Evolutionary conservation across 2,888 invertebrate species (phyloP), one percentile per base, ranked within the genome.

Genomic region (Eutolmus rufibarbis): DNA sequence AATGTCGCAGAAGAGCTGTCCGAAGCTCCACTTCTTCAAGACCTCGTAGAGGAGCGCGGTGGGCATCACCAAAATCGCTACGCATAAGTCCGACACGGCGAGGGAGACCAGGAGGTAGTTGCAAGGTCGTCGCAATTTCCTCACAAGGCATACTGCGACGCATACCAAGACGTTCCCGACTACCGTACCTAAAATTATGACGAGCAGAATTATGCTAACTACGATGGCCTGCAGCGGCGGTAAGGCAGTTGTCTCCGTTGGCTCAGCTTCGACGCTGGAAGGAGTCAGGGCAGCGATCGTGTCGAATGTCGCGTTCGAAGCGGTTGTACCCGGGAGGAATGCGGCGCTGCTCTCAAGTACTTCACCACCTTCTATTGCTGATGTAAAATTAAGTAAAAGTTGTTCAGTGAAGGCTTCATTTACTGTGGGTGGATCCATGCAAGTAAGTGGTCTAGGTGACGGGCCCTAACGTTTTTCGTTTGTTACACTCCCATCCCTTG

Each of bases 1-100:
- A 89, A 98, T 95, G 91, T 98, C 97, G 93, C 99, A 99, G 91
- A 98, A 96, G 89, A 96, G 94, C 34, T 96, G 95, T 84, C 98
- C 98, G 91, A 99, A 98, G 90, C 96, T 96, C 99, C 99, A 99
- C 90, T 95, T 95, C 88, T 98, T 98, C 90, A 97, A 94, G 88
- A 98, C 95, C 93, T 99, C 98, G 92, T 98, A 98, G 51, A 98
- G 95, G 92, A 98, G 95, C 5, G 99, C 99, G 94, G 99, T 97
- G 8, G 98, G 98, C 99, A 99, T 99, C 88, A 99, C 98, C 90
- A 99, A 94, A 79, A 97, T 95, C 3, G 98, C 98, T 86, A 99
- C 98, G 92, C 98, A 97, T 89, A 99, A 95, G 93, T 99, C 99
- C 90, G 98, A 98, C 89, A 99, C 96, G 88, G 99, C 99, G 91